Evolutionary conservation across 37 sponge, comb jelly and placozoan genomes (phyloP).

Genomic region (Tethya wilhelma): DNA sequence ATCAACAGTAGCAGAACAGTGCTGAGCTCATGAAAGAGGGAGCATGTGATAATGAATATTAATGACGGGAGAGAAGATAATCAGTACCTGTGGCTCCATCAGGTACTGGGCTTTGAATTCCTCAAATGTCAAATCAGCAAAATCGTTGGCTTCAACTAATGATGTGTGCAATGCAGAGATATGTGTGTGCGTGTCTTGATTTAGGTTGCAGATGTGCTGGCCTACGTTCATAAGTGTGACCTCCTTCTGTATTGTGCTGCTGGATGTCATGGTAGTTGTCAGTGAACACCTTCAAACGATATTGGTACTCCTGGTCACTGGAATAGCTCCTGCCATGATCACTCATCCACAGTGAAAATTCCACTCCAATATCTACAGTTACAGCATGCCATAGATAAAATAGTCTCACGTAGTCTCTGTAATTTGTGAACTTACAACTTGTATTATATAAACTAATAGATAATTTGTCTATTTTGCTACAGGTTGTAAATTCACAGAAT

Average conservation of each 20-base stretch:
- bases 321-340: slow-evolving; percentile 45
- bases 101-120: slow-evolving; percentile 54
- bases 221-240: slow-evolving; percentile 42
- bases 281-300: slow-evolving; percentile 34
- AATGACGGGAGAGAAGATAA: slow-evolving; percentile 34
- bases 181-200: not conserved
- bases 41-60: not conserved
- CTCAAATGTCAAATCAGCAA: slow-evolving; percentile 68
- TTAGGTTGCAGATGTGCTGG: not conserved
- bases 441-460: no score
- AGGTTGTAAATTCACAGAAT: no score
- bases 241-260: slow-evolving; percentile 12
- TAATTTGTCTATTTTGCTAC: no score
- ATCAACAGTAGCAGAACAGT: not conserved
- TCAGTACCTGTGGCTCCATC: slow-evolving; percentile 52
- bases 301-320: slow-evolving; percentile 36
- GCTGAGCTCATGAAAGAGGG: not conserved
- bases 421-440: no score
- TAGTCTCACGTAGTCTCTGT: no score
- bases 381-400: no score
- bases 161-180: not conserved
- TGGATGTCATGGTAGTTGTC: slow-evolving; percentile 34
- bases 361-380: no score
- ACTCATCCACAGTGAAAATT: not conserved
- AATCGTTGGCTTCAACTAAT: slow-evolving; percentile 60